Evolutionary conservation across 2,113 vertebrate genomes (phyloP), one percentile per base, ranked within the genome.

Genomic region (Noturus placidus): DNA sequence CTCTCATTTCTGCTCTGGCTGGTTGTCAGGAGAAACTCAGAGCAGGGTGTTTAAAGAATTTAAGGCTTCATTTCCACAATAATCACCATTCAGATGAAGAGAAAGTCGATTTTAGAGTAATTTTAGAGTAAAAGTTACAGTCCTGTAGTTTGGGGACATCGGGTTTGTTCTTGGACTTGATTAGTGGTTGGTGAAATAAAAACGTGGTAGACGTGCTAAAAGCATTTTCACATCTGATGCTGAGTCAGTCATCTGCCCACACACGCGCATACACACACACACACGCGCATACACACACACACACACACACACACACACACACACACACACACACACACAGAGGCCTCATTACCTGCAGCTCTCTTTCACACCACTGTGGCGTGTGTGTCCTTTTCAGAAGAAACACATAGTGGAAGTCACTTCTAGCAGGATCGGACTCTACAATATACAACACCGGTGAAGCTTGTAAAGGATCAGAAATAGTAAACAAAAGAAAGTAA

Each of bases 201-300:
- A 84, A 69, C 6, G 27, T 10, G 30, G 46, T n/a, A 84, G 63
- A 84, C 61, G 19, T 84, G 82, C 42, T 54, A 84, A 83, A 83
- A 84, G 63, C 38, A 52, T 69, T 69, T 83, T 69, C 82, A 84
- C 38, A 25, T 69, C 61, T 69, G 61, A 69, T 50, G 82, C 54
- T 84, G 82, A 84, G 82, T 84, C 63, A 84, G 63, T 69, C 30
- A 35, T 7, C 61, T 42, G 15, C 82, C 82, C n/a, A 30, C 82
- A 70, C 63, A 67, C 27, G 52, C 57, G 11, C 61, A 50, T 38
- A 82, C 35, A 42, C 33, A 82, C 81, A 50, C 81, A 65, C 81
- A 59, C 56, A 82, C 80, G 59, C 69, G 74, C 50, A 84, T 50
- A 85, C 30, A 85, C 83, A 74, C 67, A 74, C 50, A 52, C 14